Conservation (phyloP, 2,797 vertebrate species). For the Cossypha polioptera region DNA sequence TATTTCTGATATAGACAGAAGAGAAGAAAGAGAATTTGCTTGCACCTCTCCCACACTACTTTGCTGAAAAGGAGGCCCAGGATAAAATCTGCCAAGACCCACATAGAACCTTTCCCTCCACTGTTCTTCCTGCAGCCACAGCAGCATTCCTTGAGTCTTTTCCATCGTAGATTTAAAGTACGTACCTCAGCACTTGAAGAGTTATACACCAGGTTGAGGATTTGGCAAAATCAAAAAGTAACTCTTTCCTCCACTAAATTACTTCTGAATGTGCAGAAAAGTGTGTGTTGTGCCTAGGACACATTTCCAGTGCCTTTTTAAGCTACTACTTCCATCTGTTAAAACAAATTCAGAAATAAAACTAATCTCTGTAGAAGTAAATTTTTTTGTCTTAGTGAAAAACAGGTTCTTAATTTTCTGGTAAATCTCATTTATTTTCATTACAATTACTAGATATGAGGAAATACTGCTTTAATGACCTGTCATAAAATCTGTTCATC, state of each 20-base stretch:
- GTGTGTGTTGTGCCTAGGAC: background rate
- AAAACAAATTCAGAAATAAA: slow-evolving; percentile 9
- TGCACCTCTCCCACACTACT: background rate
- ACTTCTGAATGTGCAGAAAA: background rate
- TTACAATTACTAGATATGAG: background rate
- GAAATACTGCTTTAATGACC: background rate
- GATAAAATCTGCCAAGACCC: background rate
- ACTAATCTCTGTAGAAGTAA: background rate
- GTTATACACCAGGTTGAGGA: background rate
- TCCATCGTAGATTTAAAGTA: background rate
- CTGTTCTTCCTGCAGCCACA: background rate
- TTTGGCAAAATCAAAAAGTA: background rate
- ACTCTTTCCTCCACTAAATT: background rate
- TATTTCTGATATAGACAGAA: background rate
- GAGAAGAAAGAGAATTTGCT: background rate
- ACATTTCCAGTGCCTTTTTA: background rate
- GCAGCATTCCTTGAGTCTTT: background rate
- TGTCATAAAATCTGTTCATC: background rate
- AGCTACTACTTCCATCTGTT: slow-evolving; percentile 14
- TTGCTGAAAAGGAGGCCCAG: background rate
- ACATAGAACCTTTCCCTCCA: background rate
- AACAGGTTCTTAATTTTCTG: background rate
- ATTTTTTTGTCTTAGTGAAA: background rate
- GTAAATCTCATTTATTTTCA: background rate
- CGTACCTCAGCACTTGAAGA: background rate